Base-by-base conservation (phyloP, 2,888 invertebrate genomes). In the Cylindroiulus punctatus region DNA sequence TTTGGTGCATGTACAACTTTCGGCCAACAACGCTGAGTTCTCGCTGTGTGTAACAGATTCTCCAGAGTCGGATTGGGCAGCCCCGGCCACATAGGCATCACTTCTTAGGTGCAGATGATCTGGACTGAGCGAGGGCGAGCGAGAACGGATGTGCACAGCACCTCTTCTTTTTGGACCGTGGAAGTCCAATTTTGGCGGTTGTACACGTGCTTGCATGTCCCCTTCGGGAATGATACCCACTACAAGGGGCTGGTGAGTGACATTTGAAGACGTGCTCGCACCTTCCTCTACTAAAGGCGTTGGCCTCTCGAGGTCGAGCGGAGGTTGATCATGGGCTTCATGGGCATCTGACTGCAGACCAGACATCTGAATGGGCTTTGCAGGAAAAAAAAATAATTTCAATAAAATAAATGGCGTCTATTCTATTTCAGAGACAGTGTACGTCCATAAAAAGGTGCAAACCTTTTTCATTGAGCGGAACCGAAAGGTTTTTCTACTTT, bases 401-500 rank as follows among this genome's bases (percentile, higher is more conserved):
- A 32, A 32, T 14, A 81, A 81, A 81, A 12, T n/a, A n/a, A n/a
- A n/a, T n/a, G n/a, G n/a, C n/a, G n/a, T n/a, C n/a, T n/a, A n/a
- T n/a, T n/a, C n/a, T n/a, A n/a, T n/a, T n/a, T n/a, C n/a, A n/a
- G n/a, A n/a, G n/a, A n/a, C n/a, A n/a, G n/a, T n/a, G n/a, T n/a
- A n/a, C n/a, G n/a, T n/a, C n/a, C n/a, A n/a, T n/a, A 17, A 14
- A 76, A 30, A 30, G 2, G 30, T 76, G 76, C 44, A 81, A 36
- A 92, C 94, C 89, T 93, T 94, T 89, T 95, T 93, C 90, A 95
- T 95, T 90, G 96, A 95, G 88, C 96, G 93, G 87, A 96, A 93
- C 88, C 97, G 94, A 92, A 98, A 98, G 0, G 98, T 98, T 91
- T 97, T 97, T 89, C 98, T 94, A 89, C 97, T 98, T 90, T 97